phyloP scores from a whole-genome alignment of 2,888 invertebrate species.

The Taenaris catops region DNA sequence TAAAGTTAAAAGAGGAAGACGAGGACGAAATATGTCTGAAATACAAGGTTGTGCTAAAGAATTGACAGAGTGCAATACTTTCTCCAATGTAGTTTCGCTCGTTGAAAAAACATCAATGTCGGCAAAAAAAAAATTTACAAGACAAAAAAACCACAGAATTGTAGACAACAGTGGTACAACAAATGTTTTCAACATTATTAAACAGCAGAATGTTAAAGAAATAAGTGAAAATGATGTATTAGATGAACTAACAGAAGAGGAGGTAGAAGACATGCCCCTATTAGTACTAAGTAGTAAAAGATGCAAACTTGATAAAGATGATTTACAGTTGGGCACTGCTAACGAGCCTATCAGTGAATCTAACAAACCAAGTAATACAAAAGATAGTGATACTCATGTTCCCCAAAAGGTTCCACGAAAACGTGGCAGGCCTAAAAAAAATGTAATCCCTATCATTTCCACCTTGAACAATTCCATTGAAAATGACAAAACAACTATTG shows the following conservation, averaged over 20 bases:
- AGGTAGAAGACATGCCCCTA: constrained; percentile 23
- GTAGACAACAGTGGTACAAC: too few species aligned
- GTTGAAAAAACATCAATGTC: not conserved
- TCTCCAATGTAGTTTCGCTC: too few species aligned
- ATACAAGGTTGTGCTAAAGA: too few species aligned
- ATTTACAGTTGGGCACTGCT: constrained; percentile 3
- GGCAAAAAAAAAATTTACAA: not conserved
- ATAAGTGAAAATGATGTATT: not conserved
- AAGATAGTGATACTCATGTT: not conserved
- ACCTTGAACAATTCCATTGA: constrained; percentile 4
- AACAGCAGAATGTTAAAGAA: not conserved
- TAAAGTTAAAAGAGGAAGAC: not conserved
- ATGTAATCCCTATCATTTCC: not conserved
- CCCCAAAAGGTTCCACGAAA: constrained; percentile 20
- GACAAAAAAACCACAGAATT: not conserved
- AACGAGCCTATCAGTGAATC: constrained; percentile 4
- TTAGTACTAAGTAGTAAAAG: constrained; percentile 20
- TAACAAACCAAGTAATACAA: not conserved
- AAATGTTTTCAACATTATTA: too few species aligned
- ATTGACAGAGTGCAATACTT: too few species aligned
- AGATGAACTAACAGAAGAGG: constrained; percentile 14
- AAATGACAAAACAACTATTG: constrained; percentile 2
- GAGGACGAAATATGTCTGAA: not conserved
- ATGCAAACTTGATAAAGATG: constrained; percentile 5
- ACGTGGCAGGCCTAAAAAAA: constrained; percentile 28